Conservation (phyloP, 2,888 invertebrate genomes). For the Dryococelus australis region DNA sequence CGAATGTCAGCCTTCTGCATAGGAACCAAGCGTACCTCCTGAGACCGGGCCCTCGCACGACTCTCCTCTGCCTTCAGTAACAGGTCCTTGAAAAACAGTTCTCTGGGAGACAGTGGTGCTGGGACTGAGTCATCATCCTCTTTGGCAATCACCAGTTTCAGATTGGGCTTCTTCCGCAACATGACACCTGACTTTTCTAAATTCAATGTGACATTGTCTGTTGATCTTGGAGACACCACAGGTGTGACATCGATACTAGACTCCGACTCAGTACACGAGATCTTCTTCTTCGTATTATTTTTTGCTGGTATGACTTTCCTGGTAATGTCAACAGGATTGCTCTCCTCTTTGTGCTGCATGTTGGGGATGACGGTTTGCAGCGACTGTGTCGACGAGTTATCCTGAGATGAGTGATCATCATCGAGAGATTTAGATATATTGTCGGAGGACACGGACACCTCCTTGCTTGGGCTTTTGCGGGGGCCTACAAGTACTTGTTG, state of each 20-base stretch:
- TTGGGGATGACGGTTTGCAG: background rate
- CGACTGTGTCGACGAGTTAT: background rate
- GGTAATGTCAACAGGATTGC: background rate
- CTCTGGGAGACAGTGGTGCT: conserved; percentile 35
- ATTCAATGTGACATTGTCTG: background rate
- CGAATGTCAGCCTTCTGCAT: background rate
- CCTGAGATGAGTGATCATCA: background rate
- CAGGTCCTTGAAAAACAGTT: conserved; percentile 38
- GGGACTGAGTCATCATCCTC: background rate
- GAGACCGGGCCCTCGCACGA: background rate
- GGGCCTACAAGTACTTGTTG: background rate
- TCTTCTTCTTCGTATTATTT: conserved; percentile 4
- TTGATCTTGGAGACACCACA: background rate
- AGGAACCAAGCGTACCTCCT: background rate
- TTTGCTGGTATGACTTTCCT: conserved; percentile 26
- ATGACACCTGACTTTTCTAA: background rate
- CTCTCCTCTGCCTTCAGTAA: conserved; percentile 34
- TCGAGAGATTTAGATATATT: background rate
- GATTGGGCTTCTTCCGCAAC: conserved; percentile 17
- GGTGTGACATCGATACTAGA: background rate
- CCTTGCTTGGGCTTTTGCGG: background rate
- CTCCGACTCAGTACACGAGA: conserved; percentile 28
- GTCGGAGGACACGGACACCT: background rate
- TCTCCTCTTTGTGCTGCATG: background rate
- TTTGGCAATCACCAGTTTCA: conserved; percentile 6